Evolutionary conservation across 1,140 invertebrate species (phyloP), one percentile per base, ranked within the genome.

Genomic region (Papilio polytes): DNA sequence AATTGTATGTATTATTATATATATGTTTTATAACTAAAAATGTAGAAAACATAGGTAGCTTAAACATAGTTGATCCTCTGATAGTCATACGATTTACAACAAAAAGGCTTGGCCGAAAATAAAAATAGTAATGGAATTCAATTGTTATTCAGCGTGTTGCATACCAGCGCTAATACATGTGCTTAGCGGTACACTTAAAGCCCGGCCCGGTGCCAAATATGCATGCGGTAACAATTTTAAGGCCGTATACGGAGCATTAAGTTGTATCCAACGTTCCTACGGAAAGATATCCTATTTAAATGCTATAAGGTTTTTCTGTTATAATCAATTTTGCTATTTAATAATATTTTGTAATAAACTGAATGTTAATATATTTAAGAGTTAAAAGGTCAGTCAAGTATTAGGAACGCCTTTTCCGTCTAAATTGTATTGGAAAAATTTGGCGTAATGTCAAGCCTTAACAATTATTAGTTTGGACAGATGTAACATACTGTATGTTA

Each of bases 161-260:
- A 85, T 80, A 79, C 78, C 66, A 86, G 81, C 85, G 86, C 86
- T 88, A 89, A 89, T 88, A 90, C 92, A 88, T 86, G 85, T 89
- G 89, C 88, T 91, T 91, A 92, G 90, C 90, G 92, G 92, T 90
- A 91, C 85, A 87, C 72, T 86, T 89, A 88, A 92, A 90, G 88
- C 87, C 31, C 81, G 81, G 77, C 78, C 85, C 90, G 85, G 89
- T 94, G 92, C 92, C 92, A 93, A 94, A 94, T 92, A 94, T 90
- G 92, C 86, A 81, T 84, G 84, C 76, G 80, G 82, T 88, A 90
- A 87, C 90, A 88, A 92, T 90, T 91, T 88, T 85, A 82, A 48
- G 74, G 26, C 91, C 90, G 81, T 91, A 90, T 93, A 91, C 73
- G 91, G 91, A 80, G 76, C 85, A 90, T 89, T 92, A 92, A 92